Conservation (phyloP, 2,888 invertebrate genomes). For the Chrysolina oricalcia region DNA sequence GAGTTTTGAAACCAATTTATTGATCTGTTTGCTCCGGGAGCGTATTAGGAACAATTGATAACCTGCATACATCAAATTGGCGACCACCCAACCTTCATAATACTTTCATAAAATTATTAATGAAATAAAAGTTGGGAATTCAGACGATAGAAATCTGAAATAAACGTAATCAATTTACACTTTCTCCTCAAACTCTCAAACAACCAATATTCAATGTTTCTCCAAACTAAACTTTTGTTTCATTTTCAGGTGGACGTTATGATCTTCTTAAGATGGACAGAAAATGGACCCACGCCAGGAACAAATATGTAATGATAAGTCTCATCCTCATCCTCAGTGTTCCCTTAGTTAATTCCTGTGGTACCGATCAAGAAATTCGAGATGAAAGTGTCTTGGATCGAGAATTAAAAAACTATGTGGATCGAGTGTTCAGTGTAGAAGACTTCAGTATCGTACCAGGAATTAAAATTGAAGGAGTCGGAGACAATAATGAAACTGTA, state of each 20-base stretch:
- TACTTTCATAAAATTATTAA: no score
- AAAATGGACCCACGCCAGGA: conserved; percentile 36
- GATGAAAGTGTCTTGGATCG: conserved; percentile 70
- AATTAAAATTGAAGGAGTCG: conserved; percentile 71
- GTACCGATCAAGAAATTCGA: conserved; percentile 46
- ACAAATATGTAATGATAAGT: conserved; percentile 33
- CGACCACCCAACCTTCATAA: no score
- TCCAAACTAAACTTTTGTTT: background rate
- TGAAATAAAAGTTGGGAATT: no score
- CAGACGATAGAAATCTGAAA: no score
- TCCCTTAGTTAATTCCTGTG: conserved; percentile 52
- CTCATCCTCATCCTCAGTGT: conserved; percentile 28
- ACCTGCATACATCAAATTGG: no score
- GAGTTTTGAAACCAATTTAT: no score
- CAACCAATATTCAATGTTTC: no score
- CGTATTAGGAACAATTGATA: no score
- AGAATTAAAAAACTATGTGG: conserved; percentile 75
- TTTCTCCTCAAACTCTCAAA: no score
- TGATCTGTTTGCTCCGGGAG: no score
- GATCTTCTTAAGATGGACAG: conserved; percentile 52
- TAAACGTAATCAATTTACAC: no score
- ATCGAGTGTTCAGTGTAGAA: conserved; percentile 75
- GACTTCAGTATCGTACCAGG: conserved; percentile 76
- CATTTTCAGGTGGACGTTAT: conserved; percentile 42
- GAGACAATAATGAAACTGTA: conserved; percentile 46